Base-by-base conservation (phyloP, 2,888 invertebrate species). In the Tetramorium bicarinatum region DNA sequence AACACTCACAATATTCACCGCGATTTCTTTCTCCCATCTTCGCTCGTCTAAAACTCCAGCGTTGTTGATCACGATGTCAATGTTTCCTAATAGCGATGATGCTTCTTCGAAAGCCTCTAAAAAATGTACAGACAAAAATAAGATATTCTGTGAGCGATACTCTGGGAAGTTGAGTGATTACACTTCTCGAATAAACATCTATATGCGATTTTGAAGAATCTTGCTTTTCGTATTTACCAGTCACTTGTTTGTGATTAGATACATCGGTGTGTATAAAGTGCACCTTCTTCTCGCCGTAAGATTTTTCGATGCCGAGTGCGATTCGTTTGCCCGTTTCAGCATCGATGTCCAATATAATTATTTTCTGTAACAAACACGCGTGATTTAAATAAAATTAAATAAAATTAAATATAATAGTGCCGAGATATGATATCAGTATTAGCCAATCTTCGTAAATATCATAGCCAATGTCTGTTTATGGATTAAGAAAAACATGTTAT, bases 41-140 rank as follows among this genome's bases (percentile, higher is more conserved):
- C 97, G 95, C 92, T 97, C 97, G 92, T 97, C 97, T 96, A 97
- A 96, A 66, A 97, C 96, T 6, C 97, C 97, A 13, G 97, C 97
- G 94, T 97, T 97, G 94, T 97, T 98, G 83, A 97, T 96, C 3
- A 97, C 97, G 86, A 98, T 97, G 93, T 97, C 97, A 87, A 97
- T 95, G 44, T 96, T 96, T 76, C 97, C 97, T 93, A 97, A 96
- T 88, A 96, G 96, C 71, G 96, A 96, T 89, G 96, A 95, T 13
- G 97, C 97, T 93, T 96, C 96, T 92, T 97, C 96, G 91, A 97
- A 97, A 21, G 97, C 97, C 94, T 96, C 97, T 97, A 95, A 61
- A 72, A 49, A 72, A 61, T n/a, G 4, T 59, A 59, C 21, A 21
- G 2, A 41, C 15, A 34, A 80, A 34, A 72, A 80, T 72, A 38